phyloP scores from a whole-genome alignment of 2,888 invertebrate genomes.

The Napeogenes inachia region DNA sequence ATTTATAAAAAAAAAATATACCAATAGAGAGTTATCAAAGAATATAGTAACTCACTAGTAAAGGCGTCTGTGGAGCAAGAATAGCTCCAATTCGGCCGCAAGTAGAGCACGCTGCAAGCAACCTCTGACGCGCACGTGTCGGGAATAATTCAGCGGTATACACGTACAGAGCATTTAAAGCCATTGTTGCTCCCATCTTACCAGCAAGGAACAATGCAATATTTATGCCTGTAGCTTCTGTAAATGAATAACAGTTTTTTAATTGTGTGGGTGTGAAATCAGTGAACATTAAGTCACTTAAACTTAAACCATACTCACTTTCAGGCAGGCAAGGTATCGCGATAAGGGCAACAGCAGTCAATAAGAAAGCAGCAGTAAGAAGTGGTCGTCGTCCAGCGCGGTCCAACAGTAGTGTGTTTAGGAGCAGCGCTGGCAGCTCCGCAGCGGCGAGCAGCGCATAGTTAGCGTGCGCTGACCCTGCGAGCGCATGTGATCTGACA shows the following conservation, averaged over 20 bases:
- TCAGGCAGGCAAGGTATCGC: conserved; percentile 51
- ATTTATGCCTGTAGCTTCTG: conserved; percentile 39
- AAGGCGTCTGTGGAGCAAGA: conserved; percentile 82
- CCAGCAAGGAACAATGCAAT: conserved; percentile 76
- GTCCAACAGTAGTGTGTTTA: conserved; percentile 65
- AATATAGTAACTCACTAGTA: conserved; percentile 69
- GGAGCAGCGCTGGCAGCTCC: conserved; percentile 61
- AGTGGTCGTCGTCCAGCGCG: conserved; percentile 60
- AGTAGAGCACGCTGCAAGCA: conserved; percentile 83
- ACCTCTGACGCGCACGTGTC: conserved; percentile 81
- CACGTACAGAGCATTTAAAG: conserved; percentile 82
- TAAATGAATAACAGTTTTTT: neutral
- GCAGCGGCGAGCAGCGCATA: conserved; percentile 63
- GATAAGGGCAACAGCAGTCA: conserved; percentile 56
- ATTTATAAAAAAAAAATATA: too few species aligned
- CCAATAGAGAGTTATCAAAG: neutral
- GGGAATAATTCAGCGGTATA: conserved; percentile 86
- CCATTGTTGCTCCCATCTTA: conserved; percentile 81
- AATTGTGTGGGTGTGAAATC: too few species aligned
- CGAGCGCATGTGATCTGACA: conserved; percentile 59
- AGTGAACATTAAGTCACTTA: too few species aligned
- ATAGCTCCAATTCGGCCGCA: conserved; percentile 83
- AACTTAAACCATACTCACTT: conserved; percentile 35
- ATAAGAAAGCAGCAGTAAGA: conserved; percentile 59
- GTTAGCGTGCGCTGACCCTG: conserved; percentile 57